phyloP scores from a whole-genome alignment of 2,797 vertebrate species.

The Melanotaenia trifasciata region DNA sequence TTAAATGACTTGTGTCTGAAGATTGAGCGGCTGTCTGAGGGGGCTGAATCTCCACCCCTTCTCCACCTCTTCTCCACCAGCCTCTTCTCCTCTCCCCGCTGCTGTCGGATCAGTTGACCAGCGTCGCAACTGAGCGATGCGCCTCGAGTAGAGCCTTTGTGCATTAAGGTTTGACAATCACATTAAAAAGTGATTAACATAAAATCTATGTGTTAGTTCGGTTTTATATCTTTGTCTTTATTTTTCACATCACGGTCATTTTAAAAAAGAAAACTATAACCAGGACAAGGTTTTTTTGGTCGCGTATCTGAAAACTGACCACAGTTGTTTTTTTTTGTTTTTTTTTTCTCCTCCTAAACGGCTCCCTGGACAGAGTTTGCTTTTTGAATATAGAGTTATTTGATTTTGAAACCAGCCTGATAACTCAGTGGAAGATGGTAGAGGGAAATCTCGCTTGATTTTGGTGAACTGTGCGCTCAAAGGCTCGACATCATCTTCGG shows the following conservation, averaged over 20 bases:
- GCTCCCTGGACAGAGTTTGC: conserved; percentile 32
- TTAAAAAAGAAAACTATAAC: conserved; percentile 7
- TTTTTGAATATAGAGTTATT: background rate
- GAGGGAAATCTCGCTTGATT: conserved; percentile 43
- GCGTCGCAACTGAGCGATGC: conserved; percentile 80
- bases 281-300: conserved; percentile 63
- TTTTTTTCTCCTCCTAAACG: conserved; percentile 14
- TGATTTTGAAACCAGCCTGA: conserved; percentile 3
- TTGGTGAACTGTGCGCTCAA: conserved; percentile 18
- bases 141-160: conserved; percentile 37
- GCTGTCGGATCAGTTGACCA: conserved; percentile 71
- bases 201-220: background rate
- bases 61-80: background rate
- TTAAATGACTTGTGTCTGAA: background rate
- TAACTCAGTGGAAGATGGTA: conserved; percentile 44
- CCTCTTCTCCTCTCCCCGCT: conserved; percentile 42
- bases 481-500: conserved; percentile 40
- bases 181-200: conserved; percentile 9
- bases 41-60: conserved; percentile 2
- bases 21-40: background rate
- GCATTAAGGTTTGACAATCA: conserved; percentile 16
- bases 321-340: background rate
- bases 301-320: conserved; percentile 43
- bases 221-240: background rate
- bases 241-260: background rate